Percentiles rank a stretch among this genome's conserved stretches.
These are phyloP conservation scores for Catocala nupta DNA, from an alignment of 2,888 invertebrate species.

Conservation along the genomic window DNA sequence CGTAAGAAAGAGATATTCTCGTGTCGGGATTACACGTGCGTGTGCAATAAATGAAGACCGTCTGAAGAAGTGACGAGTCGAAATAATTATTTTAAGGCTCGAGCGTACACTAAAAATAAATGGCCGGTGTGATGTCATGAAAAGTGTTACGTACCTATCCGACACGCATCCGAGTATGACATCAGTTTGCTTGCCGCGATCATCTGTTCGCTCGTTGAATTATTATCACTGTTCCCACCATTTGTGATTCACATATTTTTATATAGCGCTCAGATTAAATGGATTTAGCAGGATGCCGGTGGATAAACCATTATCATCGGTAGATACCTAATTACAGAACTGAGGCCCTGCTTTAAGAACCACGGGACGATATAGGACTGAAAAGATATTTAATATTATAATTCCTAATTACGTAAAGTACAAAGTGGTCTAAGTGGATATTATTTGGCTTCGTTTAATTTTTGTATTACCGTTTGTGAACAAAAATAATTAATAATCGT, in stretches of 20 bases:
- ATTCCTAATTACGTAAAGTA: conserved; percentile 19
- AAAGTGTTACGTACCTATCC: conserved; percentile 77
- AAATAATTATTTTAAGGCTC: conserved; percentile 80
- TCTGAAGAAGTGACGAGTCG: conserved; percentile 67
- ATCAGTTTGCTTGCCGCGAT: conserved; percentile 75
- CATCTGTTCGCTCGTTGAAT: conserved; percentile 72
- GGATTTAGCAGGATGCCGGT: conserved; percentile 42
- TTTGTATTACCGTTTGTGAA: background rate
- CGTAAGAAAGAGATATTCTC: conserved; percentile 35
- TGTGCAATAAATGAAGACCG: conserved; percentile 60
- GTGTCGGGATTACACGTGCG: conserved; percentile 49
- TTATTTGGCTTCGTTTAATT: too few species aligned
- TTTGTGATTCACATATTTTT: conserved; percentile 59
- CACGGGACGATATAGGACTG: conserved; percentile 25
- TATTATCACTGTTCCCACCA: conserved; percentile 70
- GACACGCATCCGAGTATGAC: conserved; percentile 80
- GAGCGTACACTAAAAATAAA: conserved; percentile 79
- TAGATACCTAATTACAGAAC: conserved; percentile 35
- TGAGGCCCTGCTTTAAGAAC: conserved; percentile 34
- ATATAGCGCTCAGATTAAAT: conserved; percentile 42
- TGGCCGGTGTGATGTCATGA: conserved; percentile 82
- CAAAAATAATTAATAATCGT: conserved; percentile 9
- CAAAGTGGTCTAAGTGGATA: conserved; percentile 11
- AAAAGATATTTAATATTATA: conserved; percentile 17
- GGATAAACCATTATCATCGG: conserved; percentile 34